Conservation (phyloP, 2,888 invertebrate genomes). For the Cylindroiulus punctatus region DNA sequence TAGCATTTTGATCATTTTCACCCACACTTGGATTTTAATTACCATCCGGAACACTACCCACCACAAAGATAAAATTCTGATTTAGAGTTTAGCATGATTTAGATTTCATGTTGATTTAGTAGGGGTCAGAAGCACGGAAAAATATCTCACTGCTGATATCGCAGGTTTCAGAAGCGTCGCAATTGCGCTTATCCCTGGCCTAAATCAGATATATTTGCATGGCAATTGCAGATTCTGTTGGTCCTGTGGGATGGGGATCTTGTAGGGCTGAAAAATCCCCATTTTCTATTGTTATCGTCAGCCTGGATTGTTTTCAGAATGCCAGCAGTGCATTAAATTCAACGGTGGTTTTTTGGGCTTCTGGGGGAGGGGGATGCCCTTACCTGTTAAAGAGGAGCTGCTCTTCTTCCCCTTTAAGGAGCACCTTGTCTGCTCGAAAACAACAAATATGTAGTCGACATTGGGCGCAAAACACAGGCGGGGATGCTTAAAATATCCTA, state of each 20-base stretch:
- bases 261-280: not conserved
- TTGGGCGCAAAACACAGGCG: not conserved
- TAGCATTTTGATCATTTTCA: too few relatives aligned
- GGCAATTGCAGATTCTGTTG: not conserved
- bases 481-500: constrained; percentile 34
- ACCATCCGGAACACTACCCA: not conserved
- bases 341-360: not conserved
- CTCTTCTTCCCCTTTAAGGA: constrained; percentile 26
- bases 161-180: not conserved
- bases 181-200: not conserved
- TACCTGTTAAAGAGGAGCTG: not conserved
- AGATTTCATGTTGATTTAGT: not conserved
- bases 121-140: not conserved
- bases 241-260: not conserved
- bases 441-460: constrained; percentile 32
- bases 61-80: not conserved
- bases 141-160: not conserved
- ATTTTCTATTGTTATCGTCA: constrained; percentile 4
- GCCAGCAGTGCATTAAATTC: not conserved
- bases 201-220: constrained; percentile 37
- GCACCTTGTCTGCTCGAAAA: not conserved
- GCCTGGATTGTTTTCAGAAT: not conserved
- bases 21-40: too few relatives aligned
- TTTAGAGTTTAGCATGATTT: too few relatives aligned
- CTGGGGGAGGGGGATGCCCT: not conserved